These are phyloP conservation scores for Aphis craccivora DNA, from an alignment of 1,140 invertebrate genomes.

Conservation along the genomic window DNA sequence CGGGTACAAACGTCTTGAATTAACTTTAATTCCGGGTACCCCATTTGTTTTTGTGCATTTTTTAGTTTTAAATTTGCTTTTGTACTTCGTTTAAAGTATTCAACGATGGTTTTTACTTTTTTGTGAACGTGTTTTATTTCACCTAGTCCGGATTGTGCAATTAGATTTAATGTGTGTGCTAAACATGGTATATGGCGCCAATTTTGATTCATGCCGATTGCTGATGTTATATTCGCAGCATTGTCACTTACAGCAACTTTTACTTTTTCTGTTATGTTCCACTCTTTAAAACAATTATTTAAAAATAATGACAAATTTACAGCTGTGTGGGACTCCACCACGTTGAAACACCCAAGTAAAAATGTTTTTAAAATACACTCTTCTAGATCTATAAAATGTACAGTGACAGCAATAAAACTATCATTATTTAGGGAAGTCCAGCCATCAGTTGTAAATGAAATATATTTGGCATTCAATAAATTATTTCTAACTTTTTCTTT, in stretches of 20 bases:
- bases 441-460: conserved; percentile 61
- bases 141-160: conserved; percentile 2
- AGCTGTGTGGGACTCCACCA: background rate
- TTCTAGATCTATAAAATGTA: conserved; percentile 61
- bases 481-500: conserved; percentile 57
- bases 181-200: conserved; percentile 18
- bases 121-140: conserved; percentile 37
- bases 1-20: conserved; percentile 59
- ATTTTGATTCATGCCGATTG: background rate
- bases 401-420: conserved; percentile 44
- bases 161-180: background rate
- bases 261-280: conserved; percentile 27
- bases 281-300: conserved; percentile 33
- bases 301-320: conserved; percentile 33
- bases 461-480: conserved; percentile 3
- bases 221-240: conserved; percentile 23
- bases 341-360: conserved; percentile 59
- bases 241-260: conserved; percentile 31
- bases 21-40: conserved; percentile 35
- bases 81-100: conserved; percentile 58
- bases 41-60: conserved; percentile 48
- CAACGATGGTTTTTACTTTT: conserved; percentile 59
- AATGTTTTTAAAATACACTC: conserved; percentile 51
- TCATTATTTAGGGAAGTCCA: conserved; percentile 58
- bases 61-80: conserved; percentile 36